Percentiles rank a stretch among this genome's conserved stretches.
Conservation (phyloP, 1,140 invertebrate genomes). For the Caenorhabditis briggsae region DNA sequence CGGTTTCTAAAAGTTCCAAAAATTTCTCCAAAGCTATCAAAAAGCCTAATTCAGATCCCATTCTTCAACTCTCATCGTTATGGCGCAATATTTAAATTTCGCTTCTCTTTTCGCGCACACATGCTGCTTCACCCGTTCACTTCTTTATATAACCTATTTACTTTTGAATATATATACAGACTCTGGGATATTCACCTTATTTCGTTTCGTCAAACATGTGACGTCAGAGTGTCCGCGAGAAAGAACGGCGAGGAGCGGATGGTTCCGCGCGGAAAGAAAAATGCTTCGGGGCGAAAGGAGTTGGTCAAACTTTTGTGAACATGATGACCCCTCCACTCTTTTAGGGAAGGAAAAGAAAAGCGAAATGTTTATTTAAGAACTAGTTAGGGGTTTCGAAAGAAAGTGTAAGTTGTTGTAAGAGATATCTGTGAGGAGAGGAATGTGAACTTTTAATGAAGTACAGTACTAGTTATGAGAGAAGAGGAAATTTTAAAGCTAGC, state of each 20-base stretch:
- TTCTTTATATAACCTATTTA: conserved; percentile 42
- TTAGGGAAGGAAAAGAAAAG: not conserved
- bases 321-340: not conserved
- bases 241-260: not conserved
- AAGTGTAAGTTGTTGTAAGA: not conserved
- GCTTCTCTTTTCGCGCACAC: not conserved
- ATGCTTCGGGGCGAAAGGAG: conserved; percentile 7
- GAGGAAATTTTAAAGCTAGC: not conserved
- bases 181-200: conserved; percentile 23
- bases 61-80: not conserved
- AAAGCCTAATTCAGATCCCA: too few relatives aligned
- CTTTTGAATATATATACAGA: conserved; percentile 48
- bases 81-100: conserved; percentile 52
- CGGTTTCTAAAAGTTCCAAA: not conserved
- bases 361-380: conserved; percentile 28
- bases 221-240: conserved; percentile 30
- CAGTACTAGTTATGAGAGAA: not conserved
- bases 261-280: conserved; percentile 31
- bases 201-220: conserved; percentile 30
- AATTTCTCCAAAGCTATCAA: not conserved
- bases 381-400: conserved; percentile 35
- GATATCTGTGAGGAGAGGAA: conserved; percentile 2
- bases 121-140: not conserved
- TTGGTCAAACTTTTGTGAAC: conserved; percentile 38
- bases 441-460: conserved; percentile 16